Percentiles rank a stretch among this genome's conserved stretches.
Conservation (phyloP, 64 coral and sea anemone genomes). For the Pocillopora damicornis region DNA sequence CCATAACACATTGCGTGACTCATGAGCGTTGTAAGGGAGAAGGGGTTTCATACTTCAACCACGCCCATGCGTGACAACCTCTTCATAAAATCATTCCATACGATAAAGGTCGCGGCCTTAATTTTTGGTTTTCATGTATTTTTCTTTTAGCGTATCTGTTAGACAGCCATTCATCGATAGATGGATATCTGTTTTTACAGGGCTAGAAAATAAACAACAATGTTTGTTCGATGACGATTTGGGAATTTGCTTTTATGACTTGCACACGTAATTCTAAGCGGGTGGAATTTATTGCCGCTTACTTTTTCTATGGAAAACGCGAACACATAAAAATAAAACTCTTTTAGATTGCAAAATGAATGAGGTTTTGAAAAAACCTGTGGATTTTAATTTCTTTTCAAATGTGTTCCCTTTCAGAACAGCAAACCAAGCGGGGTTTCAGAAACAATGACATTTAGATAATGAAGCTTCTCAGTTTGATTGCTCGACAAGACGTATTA, state of each 20-base stretch:
- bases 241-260: neutral
- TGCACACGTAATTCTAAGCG: neutral
- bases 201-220: neutral
- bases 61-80: no score
- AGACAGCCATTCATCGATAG: neutral
- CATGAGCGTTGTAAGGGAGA: no score
- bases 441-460: neutral
- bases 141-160: no score
- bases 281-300: neutral
- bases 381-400: neutral
- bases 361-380: neutral
- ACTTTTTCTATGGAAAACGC: no score
- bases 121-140: no score
- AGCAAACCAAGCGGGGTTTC: neutral
- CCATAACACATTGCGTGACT: no score
- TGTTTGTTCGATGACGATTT: neutral
- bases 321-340: neutral
- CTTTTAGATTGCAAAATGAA: no score
- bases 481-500: slow-evolving; percentile 11
- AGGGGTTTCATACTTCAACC: no score
- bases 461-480: neutral
- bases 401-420: neutral
- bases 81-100: no score
- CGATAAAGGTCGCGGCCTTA: no score
- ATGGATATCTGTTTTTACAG: neutral